phyloP scores from a whole-genome alignment of 2,888 invertebrate genomes.

The Athrips mouffetella region DNA sequence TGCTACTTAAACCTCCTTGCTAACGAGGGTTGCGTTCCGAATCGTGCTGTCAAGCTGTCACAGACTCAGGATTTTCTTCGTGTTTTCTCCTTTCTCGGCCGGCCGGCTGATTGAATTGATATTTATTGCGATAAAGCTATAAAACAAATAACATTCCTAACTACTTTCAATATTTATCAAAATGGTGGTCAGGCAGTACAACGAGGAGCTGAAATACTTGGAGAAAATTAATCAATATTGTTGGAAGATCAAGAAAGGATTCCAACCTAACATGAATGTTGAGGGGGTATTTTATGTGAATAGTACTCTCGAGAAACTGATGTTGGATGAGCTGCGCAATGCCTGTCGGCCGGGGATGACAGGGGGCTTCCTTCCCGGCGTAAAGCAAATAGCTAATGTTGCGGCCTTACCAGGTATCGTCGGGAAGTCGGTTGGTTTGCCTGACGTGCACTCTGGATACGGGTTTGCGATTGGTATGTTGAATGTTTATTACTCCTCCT shows the following conservation, averaged over 20 bases:
- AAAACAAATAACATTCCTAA: too few relatives aligned
- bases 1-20: too few relatives aligned
- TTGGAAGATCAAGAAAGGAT: conserved; percentile 98
- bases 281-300: conserved; percentile 99
- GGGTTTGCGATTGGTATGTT: conserved; percentile 96
- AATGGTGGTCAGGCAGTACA: conserved; percentile 94
- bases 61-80: too few relatives aligned
- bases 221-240: conserved; percentile 90
- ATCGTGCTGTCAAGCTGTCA: too few relatives aligned
- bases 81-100: too few relatives aligned
- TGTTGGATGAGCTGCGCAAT: conserved; percentile 97
- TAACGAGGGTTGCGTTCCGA: too few relatives aligned
- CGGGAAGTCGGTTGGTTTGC: conserved; percentile 94
- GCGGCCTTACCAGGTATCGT: conserved; percentile 99
- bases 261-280: conserved; percentile 99
- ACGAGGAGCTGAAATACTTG: conserved; percentile 95
- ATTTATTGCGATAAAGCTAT: background rate
- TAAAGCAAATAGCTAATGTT: conserved; percentile 99
- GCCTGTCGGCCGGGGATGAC: conserved; percentile 92
- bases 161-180: conserved; percentile 25
- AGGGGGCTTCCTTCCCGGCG: conserved; percentile 98
- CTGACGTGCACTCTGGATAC: conserved; percentile 99
- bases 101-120: background rate
- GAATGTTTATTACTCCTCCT: background rate
- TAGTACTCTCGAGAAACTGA: conserved; percentile 91